phyloP scores from a whole-genome alignment of 2,888 invertebrate genomes.

The Matsumyia berberina region DNA sequence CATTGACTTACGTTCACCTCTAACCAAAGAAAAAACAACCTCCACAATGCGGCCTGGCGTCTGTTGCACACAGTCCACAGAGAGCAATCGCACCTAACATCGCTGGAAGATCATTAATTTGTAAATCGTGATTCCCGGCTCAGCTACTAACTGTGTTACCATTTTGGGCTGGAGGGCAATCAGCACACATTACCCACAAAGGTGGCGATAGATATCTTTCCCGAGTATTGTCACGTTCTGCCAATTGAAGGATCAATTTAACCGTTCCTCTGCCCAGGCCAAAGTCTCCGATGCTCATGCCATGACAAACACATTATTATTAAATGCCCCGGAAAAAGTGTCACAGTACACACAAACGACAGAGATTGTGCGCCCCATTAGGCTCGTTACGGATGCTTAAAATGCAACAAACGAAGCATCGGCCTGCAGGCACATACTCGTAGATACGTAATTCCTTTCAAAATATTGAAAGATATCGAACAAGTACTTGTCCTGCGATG shows the following conservation, averaged over 20 bases:
- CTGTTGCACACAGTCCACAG: slow-evolving; percentile 44
- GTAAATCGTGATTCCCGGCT: slow-evolving; percentile 74
- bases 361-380: slow-evolving; percentile 64
- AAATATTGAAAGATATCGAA: slow-evolving; percentile 75
- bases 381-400: slow-evolving; percentile 60
- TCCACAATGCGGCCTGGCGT: slow-evolving; percentile 32
- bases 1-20: slow-evolving; percentile 72
- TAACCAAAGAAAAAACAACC: slow-evolving; percentile 39
- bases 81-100: slow-evolving; percentile 70
- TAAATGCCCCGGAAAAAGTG: slow-evolving; percentile 59
- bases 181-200: slow-evolving; percentile 58
- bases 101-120: slow-evolving; percentile 74
- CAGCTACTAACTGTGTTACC: slow-evolving; percentile 69
- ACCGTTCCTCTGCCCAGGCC: slow-evolving; percentile 26
- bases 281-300: background rate
- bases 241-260: slow-evolving; percentile 75
- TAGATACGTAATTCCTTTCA: slow-evolving; percentile 61
- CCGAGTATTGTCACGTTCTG: slow-evolving; percentile 73
- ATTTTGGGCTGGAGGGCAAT: slow-evolving; percentile 69
- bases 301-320: slow-evolving; percentile 30
- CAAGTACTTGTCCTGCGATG: slow-evolving; percentile 68
- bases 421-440: slow-evolving; percentile 6
- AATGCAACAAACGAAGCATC: slow-evolving; percentile 50
- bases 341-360: slow-evolving; percentile 30
- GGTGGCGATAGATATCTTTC: slow-evolving; percentile 71